Evolutionary conservation across 2,113 vertebrate genomes (phyloP).

Genomic region (Notechis scutatus): DNA sequence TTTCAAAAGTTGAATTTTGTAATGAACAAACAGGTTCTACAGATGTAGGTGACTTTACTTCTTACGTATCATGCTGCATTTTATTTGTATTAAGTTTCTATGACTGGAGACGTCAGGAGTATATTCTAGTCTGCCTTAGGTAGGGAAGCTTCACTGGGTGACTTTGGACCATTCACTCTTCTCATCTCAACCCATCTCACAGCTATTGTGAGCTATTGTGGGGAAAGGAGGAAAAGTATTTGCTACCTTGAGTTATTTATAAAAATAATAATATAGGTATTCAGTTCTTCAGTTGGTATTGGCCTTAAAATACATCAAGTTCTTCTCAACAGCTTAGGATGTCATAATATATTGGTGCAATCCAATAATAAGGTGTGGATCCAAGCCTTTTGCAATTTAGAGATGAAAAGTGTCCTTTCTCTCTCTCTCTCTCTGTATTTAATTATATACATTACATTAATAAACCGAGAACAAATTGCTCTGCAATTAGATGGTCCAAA

Average conservation of each 20-base stretch:
- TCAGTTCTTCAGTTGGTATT: no score
- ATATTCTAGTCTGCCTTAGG: neutral
- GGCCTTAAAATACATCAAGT: neutral
- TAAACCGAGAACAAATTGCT: neutral
- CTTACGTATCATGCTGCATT: neutral
- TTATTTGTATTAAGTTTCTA: neutral
- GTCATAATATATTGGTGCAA: neutral
- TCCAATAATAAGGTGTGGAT: neutral
- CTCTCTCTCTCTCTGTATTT: neutral
- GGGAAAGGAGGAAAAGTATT: no score
- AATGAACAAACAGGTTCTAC: neutral
- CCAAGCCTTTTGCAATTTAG: neutral
- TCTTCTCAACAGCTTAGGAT: neutral
- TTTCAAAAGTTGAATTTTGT: neutral
- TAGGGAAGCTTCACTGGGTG: no score
- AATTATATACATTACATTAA: neutral
- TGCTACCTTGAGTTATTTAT: no score
- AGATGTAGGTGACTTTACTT: neutral
- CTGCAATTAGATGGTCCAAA: neutral
- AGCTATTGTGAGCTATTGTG: no score
- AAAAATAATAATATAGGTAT: no score
- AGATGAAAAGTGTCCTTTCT: neutral
- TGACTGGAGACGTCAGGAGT: neutral
- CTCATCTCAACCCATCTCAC: no score
- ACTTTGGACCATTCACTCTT: no score